phyloP scores from a whole-genome alignment of 2,113 vertebrate genomes.

The Dicrurus megarhynchus region DNA sequence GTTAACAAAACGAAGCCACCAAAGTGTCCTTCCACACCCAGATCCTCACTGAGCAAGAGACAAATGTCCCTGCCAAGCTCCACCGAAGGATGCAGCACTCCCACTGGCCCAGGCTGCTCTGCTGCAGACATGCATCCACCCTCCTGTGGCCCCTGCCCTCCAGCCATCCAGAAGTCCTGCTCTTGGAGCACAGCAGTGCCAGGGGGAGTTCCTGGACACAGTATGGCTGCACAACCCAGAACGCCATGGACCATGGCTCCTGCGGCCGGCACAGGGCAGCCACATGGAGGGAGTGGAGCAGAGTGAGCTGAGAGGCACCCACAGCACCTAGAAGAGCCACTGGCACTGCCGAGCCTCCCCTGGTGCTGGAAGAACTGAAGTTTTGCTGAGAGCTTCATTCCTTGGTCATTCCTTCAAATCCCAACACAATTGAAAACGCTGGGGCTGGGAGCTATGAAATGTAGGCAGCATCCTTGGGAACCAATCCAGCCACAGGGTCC shows the following conservation, averaged over 20 bases:
- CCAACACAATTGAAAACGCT: neutral
- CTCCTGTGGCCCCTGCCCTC: neutral
- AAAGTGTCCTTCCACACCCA: neutral
- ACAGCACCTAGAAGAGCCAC: neutral
- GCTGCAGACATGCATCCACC: neutral
- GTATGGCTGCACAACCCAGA: neutral
- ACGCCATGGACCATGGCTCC: rapidly evolving
- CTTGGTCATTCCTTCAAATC: neutral
- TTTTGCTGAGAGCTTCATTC: neutral
- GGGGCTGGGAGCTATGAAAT: rapidly evolving
- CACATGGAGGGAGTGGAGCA: rapidly evolving
- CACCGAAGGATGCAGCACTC: rapidly evolving
- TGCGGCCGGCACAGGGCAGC: rapidly evolving
- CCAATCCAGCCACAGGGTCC: neutral
- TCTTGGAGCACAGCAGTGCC: neutral
- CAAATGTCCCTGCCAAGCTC: neutral
- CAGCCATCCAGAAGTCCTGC: too few species aligned
- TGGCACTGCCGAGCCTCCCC: neutral
- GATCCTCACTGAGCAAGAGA: neutral
- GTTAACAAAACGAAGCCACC: neutral
- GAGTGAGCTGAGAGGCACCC: neutral
- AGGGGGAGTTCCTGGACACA: neutral
- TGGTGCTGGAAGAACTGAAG: neutral
- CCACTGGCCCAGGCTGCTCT: neutral
- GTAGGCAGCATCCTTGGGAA: rapidly evolving